Base-by-base conservation (phyloP, 2,797 vertebrate genomes). In the Lateolabrax maculatus region DNA sequence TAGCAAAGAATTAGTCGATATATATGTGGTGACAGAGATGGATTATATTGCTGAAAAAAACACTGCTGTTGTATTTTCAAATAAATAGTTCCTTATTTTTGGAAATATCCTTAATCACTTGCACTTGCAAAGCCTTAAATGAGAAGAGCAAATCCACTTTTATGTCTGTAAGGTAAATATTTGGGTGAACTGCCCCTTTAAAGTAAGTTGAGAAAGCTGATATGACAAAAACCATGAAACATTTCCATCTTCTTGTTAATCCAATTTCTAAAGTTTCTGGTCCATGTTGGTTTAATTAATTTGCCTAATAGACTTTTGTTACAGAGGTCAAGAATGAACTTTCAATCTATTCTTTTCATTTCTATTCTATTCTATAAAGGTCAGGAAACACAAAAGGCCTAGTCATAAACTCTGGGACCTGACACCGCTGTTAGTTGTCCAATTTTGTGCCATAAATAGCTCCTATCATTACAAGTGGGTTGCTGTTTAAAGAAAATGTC, bases 401-500 rank as follows among this genome's bases (percentile, higher is more conserved):
- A 4, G 52, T 66, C 68, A 56, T 43, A 68, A 66, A 60, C 48
- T 73, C 43, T 39, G 49, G 41, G 49, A 86, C n/a, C 41, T 75
- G 84, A 83, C 44, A 73, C 74, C 1, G 0, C 64, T 71, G 53
- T 58, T 34, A 6, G 16, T n/a, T 3, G 1, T 65, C 51, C 44
- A 77, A 62, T 15, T 77, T 43, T 58, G 69, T 64, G 25, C 72
- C 56, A 75, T 66, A 85, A 84, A 87, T 85, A 79, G 56, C 70
- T 84, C 71, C 19, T 80, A 77, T 80, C 29, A 81, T 52, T 63
- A 80, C 48, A 58, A 79, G 57, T 80, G 71, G 62, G 63, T 55
- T 79, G 71, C 56, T 75, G 51, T 86, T 83, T 65, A 73, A 84
- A 79, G 68, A 89, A 85, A 83, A 81, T 63, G 77, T 2, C 65